Evolutionary conservation across 64 coral and sea anemone genomes (phyloP), one percentile per base, ranked within the genome.

Genomic region (Pocillopora damicornis): DNA sequence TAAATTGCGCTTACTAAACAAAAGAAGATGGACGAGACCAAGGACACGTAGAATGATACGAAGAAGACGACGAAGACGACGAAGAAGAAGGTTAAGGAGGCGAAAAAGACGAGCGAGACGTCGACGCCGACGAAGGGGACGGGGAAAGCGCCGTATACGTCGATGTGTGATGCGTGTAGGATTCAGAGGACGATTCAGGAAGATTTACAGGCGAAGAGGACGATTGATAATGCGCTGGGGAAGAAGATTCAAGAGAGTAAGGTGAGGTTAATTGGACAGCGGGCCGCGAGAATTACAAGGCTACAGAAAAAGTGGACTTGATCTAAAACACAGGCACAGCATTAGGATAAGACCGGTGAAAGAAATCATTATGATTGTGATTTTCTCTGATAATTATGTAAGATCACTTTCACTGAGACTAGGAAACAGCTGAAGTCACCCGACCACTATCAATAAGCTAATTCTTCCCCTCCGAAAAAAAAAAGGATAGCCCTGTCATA

Each of bases 31-130:
- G 81, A 1, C 18, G 9, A 71, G 64, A 56, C 81, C 81, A 0
- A 51, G 36, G 37, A 18, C 65, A 11, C 81, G 81, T 1, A 85
- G 81, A n/a, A 26, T 38, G 11, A 85, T 72, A 56, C 38, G n/a
- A 11, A 26, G 81, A 23, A 38, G 81, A 72, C 9, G 81, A 59
- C 81, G 38, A 58, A 85, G 81, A 66, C 65, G 81, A 71, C 18
- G 17, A 5, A 63, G 81, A 38, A 71, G 81, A 73, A 73, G 81
- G 17, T 20, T 20, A 45, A 63, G 81, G 11, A 63, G 81, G 58
- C 51, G 81, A 85, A 85, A 85, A 18, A 68, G 81, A 14, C 63
- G 81, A 26, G 57, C 38, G 5, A 68, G 81, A 85, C 81, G 81
- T 16, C 81, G 58, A 26, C 77, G 81, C 9, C 37, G 81, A 7